Conservation (phyloP, 2,797 vertebrate genomes). For the Peromyscus melanophrys region DNA sequence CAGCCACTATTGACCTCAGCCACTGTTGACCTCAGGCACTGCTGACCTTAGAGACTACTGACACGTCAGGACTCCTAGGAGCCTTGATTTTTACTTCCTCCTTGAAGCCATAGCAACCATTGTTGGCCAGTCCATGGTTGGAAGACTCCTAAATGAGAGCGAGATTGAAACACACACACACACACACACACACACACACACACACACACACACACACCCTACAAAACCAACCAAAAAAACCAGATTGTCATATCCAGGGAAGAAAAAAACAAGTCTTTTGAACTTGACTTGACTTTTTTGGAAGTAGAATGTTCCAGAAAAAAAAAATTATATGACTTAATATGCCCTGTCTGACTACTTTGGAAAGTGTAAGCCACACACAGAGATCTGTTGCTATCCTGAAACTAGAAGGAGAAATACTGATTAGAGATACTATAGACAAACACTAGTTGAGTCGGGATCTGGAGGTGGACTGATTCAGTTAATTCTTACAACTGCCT, state of each 20-base stretch:
- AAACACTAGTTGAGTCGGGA: background rate
- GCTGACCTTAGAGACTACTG: background rate
- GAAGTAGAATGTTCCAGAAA: background rate
- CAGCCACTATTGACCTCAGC: background rate
- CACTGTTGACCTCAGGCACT: background rate
- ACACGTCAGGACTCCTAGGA: constrained; percentile 2
- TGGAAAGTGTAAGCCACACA: background rate
- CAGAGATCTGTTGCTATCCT: background rate
- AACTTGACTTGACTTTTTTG: background rate
- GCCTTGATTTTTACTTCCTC: constrained; percentile 33
- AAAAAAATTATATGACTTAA: background rate
- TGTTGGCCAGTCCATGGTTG: background rate
- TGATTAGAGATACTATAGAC: background rate
- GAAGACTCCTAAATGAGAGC: background rate
- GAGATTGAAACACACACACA: background rate
- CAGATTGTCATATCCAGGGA: constrained; percentile 37
- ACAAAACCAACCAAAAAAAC: background rate
- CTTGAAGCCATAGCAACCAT: constrained; percentile 54
- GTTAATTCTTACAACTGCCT: background rate
- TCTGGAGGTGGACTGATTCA: background rate
- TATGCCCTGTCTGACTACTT: background rate
- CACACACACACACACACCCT: too few relatives aligned
- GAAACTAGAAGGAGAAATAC: background rate
- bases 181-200: too few relatives aligned
- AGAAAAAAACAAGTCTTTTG: constrained; percentile 39